These are phyloP conservation scores for Halichondria panicea DNA, from an alignment of 37 sponge, comb jelly and placozoan genomes.

Conservation along the genomic window DNA sequence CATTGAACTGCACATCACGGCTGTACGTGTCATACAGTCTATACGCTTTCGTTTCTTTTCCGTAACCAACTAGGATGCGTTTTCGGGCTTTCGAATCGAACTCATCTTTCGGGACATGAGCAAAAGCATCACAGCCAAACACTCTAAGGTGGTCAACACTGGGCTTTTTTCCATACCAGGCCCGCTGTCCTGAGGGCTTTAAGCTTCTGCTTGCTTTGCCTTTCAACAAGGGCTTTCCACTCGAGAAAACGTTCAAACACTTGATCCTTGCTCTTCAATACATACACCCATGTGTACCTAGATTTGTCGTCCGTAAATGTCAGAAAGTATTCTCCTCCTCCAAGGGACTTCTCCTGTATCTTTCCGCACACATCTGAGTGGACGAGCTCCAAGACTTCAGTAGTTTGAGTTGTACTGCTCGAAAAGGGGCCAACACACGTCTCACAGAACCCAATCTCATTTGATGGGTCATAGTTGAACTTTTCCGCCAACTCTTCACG, in stretches of 20 bases:
- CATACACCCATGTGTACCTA: background rate
- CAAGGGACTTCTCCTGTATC: background rate
- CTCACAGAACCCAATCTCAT: background rate
- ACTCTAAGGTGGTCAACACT: no score
- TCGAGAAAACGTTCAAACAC: background rate
- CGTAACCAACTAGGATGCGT: no score
- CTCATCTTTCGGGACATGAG: no score
- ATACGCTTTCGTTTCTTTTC: no score
- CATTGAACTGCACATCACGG: slow-evolving; percentile 45
- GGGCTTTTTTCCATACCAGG: no score
- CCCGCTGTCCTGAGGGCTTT: no score
- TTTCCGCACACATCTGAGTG: background rate
- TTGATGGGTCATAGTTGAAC: background rate
- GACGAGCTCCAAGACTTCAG: background rate
- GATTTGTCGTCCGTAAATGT: background rate
- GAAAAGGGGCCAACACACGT: slow-evolving; percentile 1
- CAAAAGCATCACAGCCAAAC: no score
- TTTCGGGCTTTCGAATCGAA: no score
- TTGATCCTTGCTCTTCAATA: background rate
- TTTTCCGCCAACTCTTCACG: background rate
- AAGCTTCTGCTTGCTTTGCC: background rate
- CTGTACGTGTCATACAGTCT: no score
- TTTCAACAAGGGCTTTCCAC: no score
- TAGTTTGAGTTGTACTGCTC: no score
- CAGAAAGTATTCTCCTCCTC: background rate